These are phyloP conservation scores for Bradypus variegatus DNA, from an alignment of 2,797 vertebrate species.

Conservation along the genomic window DNA sequence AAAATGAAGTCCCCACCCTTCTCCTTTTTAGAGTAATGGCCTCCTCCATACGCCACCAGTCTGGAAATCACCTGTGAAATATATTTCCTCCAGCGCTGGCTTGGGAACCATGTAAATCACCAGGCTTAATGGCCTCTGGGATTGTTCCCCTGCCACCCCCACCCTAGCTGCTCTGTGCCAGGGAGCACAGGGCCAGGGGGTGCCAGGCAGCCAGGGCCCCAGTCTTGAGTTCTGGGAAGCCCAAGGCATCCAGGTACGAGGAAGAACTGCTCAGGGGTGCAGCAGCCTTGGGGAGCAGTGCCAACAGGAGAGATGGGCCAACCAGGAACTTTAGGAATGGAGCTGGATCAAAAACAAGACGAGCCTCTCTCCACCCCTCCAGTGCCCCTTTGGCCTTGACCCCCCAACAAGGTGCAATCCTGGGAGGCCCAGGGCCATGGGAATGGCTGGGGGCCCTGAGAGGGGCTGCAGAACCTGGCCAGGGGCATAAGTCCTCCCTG, in stretches of 20 bases:
- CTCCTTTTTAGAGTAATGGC: conserved; percentile 75
- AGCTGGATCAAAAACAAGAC: not conserved
- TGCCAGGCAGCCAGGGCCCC: not conserved
- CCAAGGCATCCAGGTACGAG: not conserved
- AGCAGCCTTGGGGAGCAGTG: not conserved
- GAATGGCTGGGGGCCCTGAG: not conserved
- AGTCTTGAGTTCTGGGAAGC: not conserved
- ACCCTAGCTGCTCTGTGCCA: not conserved
- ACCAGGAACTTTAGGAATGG: not conserved
- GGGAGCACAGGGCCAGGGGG: not conserved
- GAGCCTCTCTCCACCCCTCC: not conserved
- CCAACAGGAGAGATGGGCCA: not conserved
- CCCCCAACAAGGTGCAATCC: not conserved
- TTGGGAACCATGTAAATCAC: conserved; percentile 77
- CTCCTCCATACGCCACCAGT: conserved; percentile 73
- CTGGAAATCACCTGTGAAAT: conserved; percentile 82
- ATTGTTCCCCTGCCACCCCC: conserved; percentile 46
- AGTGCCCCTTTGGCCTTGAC: not conserved
- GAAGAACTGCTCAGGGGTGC: not conserved
- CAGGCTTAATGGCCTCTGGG: conserved; percentile 72
- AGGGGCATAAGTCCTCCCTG: not conserved
- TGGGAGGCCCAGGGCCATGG: not conserved
- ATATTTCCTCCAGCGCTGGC: conserved; percentile 71
- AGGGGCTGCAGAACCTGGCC: not conserved
- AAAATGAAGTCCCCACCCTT: conserved; percentile 61